Evolutionary conservation across 2,797 vertebrate species (phyloP).

Genomic region (Karalla daura): DNA sequence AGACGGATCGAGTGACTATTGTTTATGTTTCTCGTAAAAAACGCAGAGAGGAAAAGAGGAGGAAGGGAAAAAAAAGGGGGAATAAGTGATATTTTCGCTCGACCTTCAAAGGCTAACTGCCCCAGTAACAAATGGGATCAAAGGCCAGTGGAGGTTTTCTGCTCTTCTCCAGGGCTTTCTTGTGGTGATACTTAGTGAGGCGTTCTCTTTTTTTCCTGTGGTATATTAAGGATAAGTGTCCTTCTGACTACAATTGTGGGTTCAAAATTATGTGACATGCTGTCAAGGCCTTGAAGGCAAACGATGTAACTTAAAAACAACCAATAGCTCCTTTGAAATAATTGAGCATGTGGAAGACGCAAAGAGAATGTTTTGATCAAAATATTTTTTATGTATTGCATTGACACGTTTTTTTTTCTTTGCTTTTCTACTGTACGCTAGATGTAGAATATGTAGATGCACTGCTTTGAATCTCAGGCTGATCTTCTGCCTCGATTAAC

Average conservation of each 20-base stretch:
- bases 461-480: constrained; percentile 1
- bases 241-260: constrained; percentile 65
- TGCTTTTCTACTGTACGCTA: no score
- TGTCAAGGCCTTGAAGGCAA: constrained; percentile 52
- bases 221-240: constrained; percentile 69
- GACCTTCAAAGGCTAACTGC: constrained; percentile 72
- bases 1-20: constrained; percentile 78
- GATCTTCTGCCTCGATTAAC: background rate
- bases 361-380: constrained; percentile 36
- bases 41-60: constrained; percentile 54
- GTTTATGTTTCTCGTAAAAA: constrained; percentile 79
- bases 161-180: constrained; percentile 59
- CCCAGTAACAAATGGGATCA: constrained; percentile 74
- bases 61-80: constrained; percentile 44
- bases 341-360: constrained; percentile 43
- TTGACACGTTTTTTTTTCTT: no score
- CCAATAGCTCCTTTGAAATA: constrained; percentile 27
- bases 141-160: constrained; percentile 72
- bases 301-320: constrained; percentile 61
- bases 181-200: constrained; percentile 67
- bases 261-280: constrained; percentile 52
- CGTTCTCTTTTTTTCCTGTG: constrained; percentile 44
- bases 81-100: constrained; percentile 78
- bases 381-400: constrained; percentile 2
- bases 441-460: no score